Conservation (phyloP, 2,888 invertebrate species). For the Ptychoptera albimana region DNA sequence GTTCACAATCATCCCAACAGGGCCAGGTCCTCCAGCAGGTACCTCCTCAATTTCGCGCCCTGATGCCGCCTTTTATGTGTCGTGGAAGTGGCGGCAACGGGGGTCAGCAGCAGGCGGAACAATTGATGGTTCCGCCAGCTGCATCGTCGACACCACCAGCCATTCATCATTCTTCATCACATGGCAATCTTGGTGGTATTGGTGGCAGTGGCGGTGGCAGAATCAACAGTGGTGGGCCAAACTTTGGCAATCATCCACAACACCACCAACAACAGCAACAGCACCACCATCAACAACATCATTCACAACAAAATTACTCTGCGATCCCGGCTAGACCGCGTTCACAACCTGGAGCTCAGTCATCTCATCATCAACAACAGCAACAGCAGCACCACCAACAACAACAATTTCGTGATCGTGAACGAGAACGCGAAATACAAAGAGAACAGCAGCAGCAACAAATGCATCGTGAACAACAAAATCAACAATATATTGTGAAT, state of each 20-base stretch:
- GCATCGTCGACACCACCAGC: slow-evolving; percentile 17
- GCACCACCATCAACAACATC: slow-evolving; percentile 1
- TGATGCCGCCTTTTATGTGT: slow-evolving; percentile 62
- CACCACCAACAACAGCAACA: neutral
- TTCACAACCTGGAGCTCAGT: slow-evolving; percentile 5
- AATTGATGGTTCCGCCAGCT: slow-evolving; percentile 7
- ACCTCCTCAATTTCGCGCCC: slow-evolving; percentile 51
- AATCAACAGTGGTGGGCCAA: slow-evolving; percentile 1
- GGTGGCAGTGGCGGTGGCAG: neutral
- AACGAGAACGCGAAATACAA: slow-evolving; percentile 3
- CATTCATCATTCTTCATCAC: slow-evolving; percentile 16
- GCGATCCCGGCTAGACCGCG: slow-evolving; percentile 2
- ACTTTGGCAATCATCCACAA: slow-evolving; percentile 1
- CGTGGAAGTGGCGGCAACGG: slow-evolving; percentile 16
- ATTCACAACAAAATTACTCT: slow-evolving; percentile 2
- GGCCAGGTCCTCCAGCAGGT: slow-evolving; percentile 37
- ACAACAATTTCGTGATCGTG: slow-evolving; percentile 8
- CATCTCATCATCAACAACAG: slow-evolving; percentile 1
- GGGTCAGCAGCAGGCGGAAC: neutral
- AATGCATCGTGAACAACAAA: slow-evolving; percentile 14
- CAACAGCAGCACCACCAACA: slow-evolving; percentile 5
- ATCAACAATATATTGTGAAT: no score
- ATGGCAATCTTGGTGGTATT: neutral
- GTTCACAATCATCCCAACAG: slow-evolving; percentile 20
- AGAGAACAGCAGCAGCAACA: slow-evolving; percentile 9